A percentile compares a stretch with the other conserved stretches of the same genome.
Conservation (phyloP, 2,888 invertebrate genomes). For the Chalcosyrphus nemorum region DNA sequence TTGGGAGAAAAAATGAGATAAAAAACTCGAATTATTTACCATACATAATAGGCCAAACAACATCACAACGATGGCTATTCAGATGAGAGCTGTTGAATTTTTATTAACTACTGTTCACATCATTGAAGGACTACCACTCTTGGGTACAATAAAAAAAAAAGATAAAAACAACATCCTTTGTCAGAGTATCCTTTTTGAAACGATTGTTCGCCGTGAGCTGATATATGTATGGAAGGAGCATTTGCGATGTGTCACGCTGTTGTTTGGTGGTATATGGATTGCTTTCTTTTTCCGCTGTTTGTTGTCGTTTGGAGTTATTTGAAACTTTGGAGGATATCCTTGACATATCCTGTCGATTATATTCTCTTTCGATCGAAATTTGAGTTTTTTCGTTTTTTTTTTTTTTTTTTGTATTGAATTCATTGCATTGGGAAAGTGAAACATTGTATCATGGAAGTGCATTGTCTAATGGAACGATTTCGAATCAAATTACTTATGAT, state of each 20-base stretch:
- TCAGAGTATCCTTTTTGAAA: constrained; percentile 62
- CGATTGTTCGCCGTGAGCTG: constrained; percentile 47
- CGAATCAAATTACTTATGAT: constrained; percentile 54
- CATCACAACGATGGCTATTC: constrained; percentile 67
- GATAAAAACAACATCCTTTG: constrained; percentile 57
- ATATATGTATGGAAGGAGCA: constrained; percentile 48
- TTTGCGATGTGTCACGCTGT: constrained; percentile 55
- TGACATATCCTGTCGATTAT: constrained; percentile 81
- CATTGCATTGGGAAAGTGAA: constrained; percentile 30
- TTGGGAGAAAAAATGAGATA: constrained; percentile 28
- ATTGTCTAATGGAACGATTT: neutral
- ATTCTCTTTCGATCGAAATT: constrained; percentile 50
- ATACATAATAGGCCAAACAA: constrained; percentile 71
- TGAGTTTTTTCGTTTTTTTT: constrained; percentile 45
- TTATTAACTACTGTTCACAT: constrained; percentile 73
- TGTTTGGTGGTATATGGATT: constrained; percentile 65
- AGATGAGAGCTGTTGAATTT: constrained; percentile 73
- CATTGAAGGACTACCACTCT: constrained; percentile 65
- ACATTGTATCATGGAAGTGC: constrained; percentile 54
- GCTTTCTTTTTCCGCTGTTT: constrained; percentile 71
- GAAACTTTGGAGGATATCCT: constrained; percentile 80
- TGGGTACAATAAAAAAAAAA: constrained; percentile 45
- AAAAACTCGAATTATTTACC: constrained; percentile 67
- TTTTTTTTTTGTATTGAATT: neutral
- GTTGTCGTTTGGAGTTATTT: constrained; percentile 69